Evolutionary conservation across 2,113 vertebrate species (phyloP).

Genomic region (Rhinogobius similis): DNA sequence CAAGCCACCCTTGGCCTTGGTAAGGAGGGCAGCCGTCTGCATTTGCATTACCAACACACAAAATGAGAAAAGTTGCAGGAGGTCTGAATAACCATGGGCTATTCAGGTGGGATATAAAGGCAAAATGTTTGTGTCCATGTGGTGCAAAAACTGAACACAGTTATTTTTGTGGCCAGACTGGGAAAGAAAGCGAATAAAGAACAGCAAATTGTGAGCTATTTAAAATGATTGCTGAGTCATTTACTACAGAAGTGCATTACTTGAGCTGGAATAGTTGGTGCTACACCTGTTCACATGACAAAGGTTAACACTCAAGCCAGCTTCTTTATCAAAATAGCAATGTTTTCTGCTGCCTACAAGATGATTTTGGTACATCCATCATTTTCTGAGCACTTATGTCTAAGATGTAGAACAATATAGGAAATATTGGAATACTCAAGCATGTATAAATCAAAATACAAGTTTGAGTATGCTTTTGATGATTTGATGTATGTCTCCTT

Average conservation of each 20-base stretch:
- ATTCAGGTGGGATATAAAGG: background rate
- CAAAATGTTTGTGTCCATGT: background rate
- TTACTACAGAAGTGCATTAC: background rate
- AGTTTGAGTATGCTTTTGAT: no score
- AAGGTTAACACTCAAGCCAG: background rate
- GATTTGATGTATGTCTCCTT: no score
- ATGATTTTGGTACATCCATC: background rate
- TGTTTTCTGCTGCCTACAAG: background rate
- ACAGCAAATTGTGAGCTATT: background rate
- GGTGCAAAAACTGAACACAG: background rate
- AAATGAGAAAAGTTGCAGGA: background rate
- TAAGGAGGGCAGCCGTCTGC: conserved; percentile 24
- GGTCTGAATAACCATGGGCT: conserved; percentile 3
- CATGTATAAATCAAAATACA: no score
- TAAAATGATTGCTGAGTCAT: conserved; percentile 6
- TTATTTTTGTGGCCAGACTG: background rate
- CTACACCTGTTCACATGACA: background rate
- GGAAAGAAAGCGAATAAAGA: background rate
- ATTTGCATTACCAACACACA: conserved; percentile 35
- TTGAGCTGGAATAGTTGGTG: background rate
- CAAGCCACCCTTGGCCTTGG: conserved; percentile 45
- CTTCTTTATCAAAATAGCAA: background rate
- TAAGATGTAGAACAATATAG: no score
- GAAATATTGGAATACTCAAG: no score
- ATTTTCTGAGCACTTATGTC: background rate